phyloP scores from a whole-genome alignment of 2,888 invertebrate species.

The Timema podura region DNA sequence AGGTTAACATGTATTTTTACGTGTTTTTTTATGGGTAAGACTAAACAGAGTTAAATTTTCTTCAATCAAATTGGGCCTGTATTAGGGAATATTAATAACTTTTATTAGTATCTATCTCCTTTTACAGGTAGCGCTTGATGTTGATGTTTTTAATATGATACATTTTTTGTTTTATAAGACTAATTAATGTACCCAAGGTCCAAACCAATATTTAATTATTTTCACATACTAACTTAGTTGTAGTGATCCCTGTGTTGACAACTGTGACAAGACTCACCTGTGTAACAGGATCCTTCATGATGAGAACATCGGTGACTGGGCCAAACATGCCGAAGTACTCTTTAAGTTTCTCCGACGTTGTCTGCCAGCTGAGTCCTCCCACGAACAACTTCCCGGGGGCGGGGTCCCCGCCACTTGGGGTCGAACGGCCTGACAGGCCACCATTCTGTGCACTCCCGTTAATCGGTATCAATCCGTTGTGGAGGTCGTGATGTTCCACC shows the following conservation, averaged over 20 bases:
- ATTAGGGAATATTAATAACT: too few relatives aligned
- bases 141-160: too few relatives aligned
- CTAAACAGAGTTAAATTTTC: too few relatives aligned
- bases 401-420: slow-evolving; percentile 53
- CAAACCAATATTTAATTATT: too few relatives aligned
- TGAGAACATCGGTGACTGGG: slow-evolving; percentile 83
- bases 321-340: slow-evolving; percentile 93
- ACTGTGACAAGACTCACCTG: slow-evolving; percentile 59
- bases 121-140: too few relatives aligned
- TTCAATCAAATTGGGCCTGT: too few relatives aligned
- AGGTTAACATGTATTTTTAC: too few relatives aligned
- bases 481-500: slow-evolving; percentile 45
- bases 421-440: slow-evolving; percentile 47
- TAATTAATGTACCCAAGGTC: too few relatives aligned
- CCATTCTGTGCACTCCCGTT: slow-evolving; percentile 42
- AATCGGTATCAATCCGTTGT: slow-evolving; percentile 45
- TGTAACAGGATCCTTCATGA: slow-evolving; percentile 92
- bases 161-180: too few relatives aligned
- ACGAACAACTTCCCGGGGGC: slow-evolving; percentile 86
- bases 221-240: neutral
- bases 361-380: slow-evolving; percentile 90
- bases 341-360: slow-evolving; percentile 85
- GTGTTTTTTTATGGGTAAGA: too few relatives aligned
- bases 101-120: too few relatives aligned
- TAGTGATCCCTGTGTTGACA: neutral